Conservation (phyloP, 2,113 vertebrate genomes). For the Trogon surrucura region DNA sequence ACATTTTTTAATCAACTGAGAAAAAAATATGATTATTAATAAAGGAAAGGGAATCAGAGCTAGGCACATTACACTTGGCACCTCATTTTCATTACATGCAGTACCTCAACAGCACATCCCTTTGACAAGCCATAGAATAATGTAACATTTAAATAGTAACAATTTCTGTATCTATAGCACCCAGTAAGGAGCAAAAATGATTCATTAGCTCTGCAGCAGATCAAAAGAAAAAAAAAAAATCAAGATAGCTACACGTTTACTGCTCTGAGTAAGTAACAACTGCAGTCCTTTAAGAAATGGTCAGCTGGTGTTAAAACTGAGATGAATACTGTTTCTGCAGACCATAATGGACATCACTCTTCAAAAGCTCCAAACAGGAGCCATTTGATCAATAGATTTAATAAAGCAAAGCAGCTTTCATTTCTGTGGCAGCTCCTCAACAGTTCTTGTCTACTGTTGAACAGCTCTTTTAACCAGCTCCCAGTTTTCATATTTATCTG, state of each 20-base stretch:
- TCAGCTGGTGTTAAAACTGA: conserved; percentile 27
- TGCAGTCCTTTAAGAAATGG: background rate
- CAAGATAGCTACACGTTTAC: background rate
- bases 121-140: background rate
- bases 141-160: background rate
- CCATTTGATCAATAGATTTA: background rate
- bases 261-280: conserved; percentile 41
- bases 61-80: background rate
- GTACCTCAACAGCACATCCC: background rate
- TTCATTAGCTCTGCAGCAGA: conserved; percentile 25
- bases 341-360: background rate
- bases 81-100: background rate
- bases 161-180: background rate
- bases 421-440: background rate
- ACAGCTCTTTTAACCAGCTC: background rate
- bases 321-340: background rate
- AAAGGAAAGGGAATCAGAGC: background rate
- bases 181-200: background rate
- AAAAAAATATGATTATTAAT: background rate
- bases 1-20: background rate
- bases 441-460: background rate
- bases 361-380: background rate
- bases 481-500: background rate
- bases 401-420: background rate
- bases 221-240: background rate